These are phyloP conservation scores for Hippocampus comes DNA, from an alignment of 2,113 vertebrate genomes.

Conservation along the genomic window DNA sequence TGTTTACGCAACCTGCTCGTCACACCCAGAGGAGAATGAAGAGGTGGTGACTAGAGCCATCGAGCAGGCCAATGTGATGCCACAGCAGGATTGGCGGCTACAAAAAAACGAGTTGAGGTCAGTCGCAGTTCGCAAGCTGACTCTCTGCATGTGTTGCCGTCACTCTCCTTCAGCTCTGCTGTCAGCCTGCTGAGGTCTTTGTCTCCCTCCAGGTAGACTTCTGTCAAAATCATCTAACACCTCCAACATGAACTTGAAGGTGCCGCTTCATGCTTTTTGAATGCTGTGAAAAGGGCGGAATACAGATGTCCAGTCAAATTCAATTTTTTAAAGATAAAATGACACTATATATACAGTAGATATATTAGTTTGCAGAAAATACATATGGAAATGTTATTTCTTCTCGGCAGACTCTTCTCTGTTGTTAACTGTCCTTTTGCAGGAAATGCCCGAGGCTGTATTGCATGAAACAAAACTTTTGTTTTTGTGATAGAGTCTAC, in stretches of 20 bases:
- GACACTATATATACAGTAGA: neutral
- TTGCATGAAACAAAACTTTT: conserved; percentile 35
- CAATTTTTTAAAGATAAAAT: neutral
- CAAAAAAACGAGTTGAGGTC: conserved; percentile 79
- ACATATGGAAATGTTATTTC: conserved; percentile 20
- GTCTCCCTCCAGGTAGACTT: conserved; percentile 28
- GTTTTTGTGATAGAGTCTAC: conserved; percentile 15
- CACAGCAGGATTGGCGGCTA: conserved; percentile 39
- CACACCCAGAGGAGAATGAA: conserved; percentile 85
- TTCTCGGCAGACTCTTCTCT: conserved; percentile 9
- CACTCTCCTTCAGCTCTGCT: conserved; percentile 15
- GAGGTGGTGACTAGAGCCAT: conserved; percentile 76
- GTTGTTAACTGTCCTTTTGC: conserved; percentile 20
- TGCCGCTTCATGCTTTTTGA: conserved; percentile 30
- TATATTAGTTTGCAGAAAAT: conserved; percentile 5
- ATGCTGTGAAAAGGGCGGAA: conserved; percentile 21
- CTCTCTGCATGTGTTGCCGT: conserved; percentile 11
- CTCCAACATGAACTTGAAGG: conserved; percentile 26
- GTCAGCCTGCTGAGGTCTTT: conserved; percentile 32
- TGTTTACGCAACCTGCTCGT: conserved; percentile 85
- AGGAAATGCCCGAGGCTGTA: conserved; percentile 24
- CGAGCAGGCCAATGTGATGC: conserved; percentile 52
- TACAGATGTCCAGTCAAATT: conserved; percentile 11
- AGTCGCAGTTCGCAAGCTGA: conserved; percentile 47
- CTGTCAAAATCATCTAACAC: conserved; percentile 33